phyloP scores from a whole-genome alignment of 1,140 invertebrate genomes.

The Triops cancriformis region DNA sequence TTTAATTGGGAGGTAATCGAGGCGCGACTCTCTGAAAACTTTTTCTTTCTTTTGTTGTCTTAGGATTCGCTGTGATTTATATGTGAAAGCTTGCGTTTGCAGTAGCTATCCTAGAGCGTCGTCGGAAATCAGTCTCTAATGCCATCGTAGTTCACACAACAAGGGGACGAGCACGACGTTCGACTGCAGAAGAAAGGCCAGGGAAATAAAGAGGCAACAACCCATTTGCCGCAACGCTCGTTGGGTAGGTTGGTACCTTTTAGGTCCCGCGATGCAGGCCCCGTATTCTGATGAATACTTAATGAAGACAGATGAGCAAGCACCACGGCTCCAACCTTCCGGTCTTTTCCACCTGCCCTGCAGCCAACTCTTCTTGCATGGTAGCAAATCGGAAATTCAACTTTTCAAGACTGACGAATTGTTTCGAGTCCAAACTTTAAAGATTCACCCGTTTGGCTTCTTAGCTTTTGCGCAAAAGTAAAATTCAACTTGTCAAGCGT shows the following conservation, averaged over 20 bases:
- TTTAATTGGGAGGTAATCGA: not conserved
- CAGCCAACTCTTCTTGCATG: slow-evolving; percentile 1
- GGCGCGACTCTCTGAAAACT: not conserved
- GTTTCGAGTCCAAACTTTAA: no score
- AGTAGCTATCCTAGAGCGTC: not conserved
- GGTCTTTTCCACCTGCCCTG: slow-evolving; percentile 7
- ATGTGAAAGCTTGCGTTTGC: no score
- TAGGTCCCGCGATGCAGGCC: not conserved
- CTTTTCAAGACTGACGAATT: not conserved
- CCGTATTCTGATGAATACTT: slow-evolving; percentile 3
- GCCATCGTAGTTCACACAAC: not conserved
- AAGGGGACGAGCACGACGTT: not conserved
- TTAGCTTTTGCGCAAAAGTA: not conserved
- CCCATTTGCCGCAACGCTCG: not conserved
- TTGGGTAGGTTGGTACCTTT: not conserved
- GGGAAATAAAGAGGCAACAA: not conserved
- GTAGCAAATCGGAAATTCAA: not conserved
- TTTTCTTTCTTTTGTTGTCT: no score
- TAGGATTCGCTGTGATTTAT: no score
- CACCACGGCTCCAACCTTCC: slow-evolving; percentile 7
- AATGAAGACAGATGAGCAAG: slow-evolving; percentile 1
- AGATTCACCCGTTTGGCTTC: no score
- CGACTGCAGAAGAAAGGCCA: not conserved
- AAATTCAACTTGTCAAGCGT: no score
- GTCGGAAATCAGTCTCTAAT: not conserved